Conservation (phyloP, 2,888 invertebrate species). For the Mesoligia furuncula region DNA sequence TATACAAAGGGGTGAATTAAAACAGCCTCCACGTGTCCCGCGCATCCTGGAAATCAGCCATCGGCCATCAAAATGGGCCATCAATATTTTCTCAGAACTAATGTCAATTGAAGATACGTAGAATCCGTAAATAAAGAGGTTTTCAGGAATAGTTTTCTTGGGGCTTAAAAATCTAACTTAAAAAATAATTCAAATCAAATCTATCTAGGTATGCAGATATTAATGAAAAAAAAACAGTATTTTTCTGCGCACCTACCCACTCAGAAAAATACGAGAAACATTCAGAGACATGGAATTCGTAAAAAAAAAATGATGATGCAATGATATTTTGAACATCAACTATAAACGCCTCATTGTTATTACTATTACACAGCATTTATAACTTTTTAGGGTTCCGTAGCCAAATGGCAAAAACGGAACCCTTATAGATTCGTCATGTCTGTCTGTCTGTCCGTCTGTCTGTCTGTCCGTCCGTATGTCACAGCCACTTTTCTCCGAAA, state of each 20-base stretch:
- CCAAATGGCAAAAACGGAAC: too few species aligned
- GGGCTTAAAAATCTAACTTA: background rate
- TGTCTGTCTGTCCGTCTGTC: too few species aligned
- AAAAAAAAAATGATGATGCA: background rate
- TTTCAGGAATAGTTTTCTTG: background rate
- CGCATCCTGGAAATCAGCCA: background rate
- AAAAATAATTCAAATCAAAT: background rate
- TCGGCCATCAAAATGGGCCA: background rate
- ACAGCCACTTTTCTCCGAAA: too few species aligned
- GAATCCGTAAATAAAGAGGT: background rate
- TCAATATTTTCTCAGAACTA: background rate
- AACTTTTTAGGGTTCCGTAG: too few species aligned
- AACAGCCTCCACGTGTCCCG: background rate
- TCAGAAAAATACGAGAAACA: background rate
- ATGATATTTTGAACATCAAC: slow-evolving; percentile 25
- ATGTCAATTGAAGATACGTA: background rate
- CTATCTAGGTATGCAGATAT: background rate
- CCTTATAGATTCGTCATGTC: too few species aligned
- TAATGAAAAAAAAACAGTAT: background rate
- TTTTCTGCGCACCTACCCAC: background rate
- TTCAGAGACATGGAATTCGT: background rate
- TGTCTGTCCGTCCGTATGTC: too few species aligned
- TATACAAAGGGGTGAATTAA: slow-evolving; percentile 27
- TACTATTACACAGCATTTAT: slow-evolving; percentile 7
- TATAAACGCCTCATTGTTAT: slow-evolving; percentile 19